Evolutionary conservation across 2,888 invertebrate genomes (phyloP).

Genomic region (Diarsia dahlii): DNA sequence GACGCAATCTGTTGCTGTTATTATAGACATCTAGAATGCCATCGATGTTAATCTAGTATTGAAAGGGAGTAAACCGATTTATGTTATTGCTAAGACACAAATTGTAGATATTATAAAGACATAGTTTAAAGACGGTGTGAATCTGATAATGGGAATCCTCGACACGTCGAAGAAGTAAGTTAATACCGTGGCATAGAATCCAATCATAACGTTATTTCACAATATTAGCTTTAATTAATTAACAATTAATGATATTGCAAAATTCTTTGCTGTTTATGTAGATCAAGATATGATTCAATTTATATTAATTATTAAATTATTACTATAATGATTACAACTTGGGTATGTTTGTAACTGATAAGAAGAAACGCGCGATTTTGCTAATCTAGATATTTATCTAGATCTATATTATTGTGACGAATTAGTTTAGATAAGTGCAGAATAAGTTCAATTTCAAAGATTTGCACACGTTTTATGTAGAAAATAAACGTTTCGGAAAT

Average conservation of each 20-base stretch:
- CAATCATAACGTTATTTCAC: not conserved
- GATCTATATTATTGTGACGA: not conserved
- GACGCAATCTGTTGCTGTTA: constrained; percentile 18
- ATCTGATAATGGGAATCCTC: not conserved
- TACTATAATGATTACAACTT: not conserved
- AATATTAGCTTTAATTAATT: constrained; percentile 14
- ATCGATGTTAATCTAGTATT: constrained; percentile 11
- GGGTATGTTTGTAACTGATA: constrained; percentile 1
- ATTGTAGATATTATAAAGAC: not conserved
- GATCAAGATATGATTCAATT: constrained; percentile 22
- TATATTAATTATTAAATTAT: constrained; percentile 33
- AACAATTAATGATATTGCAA: constrained; percentile 8
- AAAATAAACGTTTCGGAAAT: not conserved
- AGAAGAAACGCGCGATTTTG: constrained; percentile 16
- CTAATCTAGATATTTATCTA: not conserved
- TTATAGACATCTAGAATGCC: constrained; percentile 18
- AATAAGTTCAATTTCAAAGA: not conserved
- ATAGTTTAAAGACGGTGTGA: not conserved
- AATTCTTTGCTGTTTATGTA: not conserved
- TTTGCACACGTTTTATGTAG: not conserved
- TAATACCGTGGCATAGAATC: not conserved
- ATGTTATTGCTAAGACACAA: constrained; percentile 4
- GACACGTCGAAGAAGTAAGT: not conserved
- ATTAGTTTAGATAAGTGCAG: not conserved
- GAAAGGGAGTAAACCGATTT: not conserved